Evolutionary conservation across 2,797 vertebrate species (phyloP).

Genomic region (Labeo calbasu): DNA sequence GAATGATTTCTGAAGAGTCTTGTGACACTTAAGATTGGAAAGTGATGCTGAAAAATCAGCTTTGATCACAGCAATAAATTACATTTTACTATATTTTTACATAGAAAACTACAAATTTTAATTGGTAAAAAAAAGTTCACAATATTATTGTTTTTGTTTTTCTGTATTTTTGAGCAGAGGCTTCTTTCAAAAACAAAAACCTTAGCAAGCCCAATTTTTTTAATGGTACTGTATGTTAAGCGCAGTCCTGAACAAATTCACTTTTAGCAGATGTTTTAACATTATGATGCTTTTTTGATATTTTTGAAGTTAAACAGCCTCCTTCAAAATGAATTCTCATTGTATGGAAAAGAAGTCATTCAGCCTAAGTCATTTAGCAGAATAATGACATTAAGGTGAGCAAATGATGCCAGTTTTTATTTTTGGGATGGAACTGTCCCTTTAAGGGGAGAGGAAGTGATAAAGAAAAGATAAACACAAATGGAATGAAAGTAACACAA

Average conservation of each 20-base stretch:
- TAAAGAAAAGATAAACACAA: neutral
- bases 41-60: neutral
- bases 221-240: neutral
- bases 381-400: neutral
- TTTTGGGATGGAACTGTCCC: neutral
- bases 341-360: neutral
- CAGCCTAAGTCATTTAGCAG: neutral
- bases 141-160: neutral
- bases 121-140: no score
- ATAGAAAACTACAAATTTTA: neutral
- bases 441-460: neutral
- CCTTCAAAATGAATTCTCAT: neutral
- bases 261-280: neutral
- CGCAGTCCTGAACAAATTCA: neutral
- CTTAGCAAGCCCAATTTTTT: neutral
- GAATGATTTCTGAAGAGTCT: neutral
- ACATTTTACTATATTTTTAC: neutral
- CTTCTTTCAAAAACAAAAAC: neutral
- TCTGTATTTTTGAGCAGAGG: neutral
- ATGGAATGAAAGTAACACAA: slow-evolving; percentile 26
- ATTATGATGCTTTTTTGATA: neutral
- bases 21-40: neutral
- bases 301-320: neutral
- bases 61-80: neutral
- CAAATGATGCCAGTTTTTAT: neutral